A percentile compares a stretch with the other conserved stretches of the same genome.
Evolutionary conservation across 2,113 vertebrate species (phyloP).

Genomic region (Enhydra lutris): DNA sequence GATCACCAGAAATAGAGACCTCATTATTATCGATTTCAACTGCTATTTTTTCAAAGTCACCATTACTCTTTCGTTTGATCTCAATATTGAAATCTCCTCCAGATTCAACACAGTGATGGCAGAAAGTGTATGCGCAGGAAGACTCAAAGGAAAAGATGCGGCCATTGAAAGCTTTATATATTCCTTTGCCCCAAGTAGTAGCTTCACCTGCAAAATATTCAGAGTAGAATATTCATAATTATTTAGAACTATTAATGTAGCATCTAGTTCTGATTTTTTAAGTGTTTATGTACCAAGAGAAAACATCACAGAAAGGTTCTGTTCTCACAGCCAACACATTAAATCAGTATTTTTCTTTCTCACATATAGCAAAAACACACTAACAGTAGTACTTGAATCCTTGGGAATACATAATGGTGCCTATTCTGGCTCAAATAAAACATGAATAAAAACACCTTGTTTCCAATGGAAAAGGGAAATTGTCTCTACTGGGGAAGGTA

Average conservation of each 20-base stretch:
- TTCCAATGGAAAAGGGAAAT: not conserved
- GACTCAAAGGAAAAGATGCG: constrained; percentile 63
- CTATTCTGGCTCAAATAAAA: not conserved
- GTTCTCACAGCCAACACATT: not conserved
- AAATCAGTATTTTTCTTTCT: not conserved
- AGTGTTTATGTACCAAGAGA: not conserved
- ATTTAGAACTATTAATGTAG: not conserved
- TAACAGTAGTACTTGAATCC: not conserved
- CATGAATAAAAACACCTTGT: not conserved
- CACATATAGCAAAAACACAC: not conserved
- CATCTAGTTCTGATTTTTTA: not conserved
- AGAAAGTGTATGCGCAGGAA: constrained; percentile 35
- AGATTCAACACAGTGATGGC: constrained; percentile 65
- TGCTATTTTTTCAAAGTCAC: constrained; percentile 52
- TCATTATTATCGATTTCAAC: constrained; percentile 61
- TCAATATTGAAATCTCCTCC: constrained; percentile 73
- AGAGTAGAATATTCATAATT: not conserved
- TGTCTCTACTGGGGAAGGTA: not conserved
- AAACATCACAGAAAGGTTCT: not conserved
- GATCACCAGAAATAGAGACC: constrained; percentile 16
- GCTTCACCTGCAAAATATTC: constrained; percentile 53
- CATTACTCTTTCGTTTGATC: constrained; percentile 37
- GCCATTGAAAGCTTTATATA: constrained; percentile 50
- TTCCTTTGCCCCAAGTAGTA: constrained; percentile 59
- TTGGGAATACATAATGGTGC: not conserved